Evolutionary conservation across 1,140 invertebrate species (phyloP).

Genomic region (Laupala kohalensis): DNA sequence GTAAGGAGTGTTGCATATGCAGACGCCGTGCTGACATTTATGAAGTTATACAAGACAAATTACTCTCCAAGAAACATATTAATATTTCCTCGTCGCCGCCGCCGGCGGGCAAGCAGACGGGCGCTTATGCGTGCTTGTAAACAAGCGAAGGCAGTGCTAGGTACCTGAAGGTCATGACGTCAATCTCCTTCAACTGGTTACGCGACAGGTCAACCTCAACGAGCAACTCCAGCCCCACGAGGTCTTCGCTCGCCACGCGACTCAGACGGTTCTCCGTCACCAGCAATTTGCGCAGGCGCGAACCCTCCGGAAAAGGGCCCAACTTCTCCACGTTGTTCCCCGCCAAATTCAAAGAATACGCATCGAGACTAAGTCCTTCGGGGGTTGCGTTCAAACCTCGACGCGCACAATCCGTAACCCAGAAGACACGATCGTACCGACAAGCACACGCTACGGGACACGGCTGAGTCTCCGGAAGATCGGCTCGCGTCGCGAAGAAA

Average conservation of each 20-base stretch:
- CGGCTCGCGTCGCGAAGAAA: neutral
- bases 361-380: conserved; percentile 41
- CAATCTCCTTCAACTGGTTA: conserved; percentile 45
- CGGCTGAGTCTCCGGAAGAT: neutral
- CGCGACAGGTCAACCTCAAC: conserved; percentile 54
- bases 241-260: conserved; percentile 41
- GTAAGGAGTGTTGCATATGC: no score
- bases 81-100: no score
- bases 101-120: no score
- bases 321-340: conserved; percentile 47
- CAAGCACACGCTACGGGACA: neutral
- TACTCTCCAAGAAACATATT: no score
- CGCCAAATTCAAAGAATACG: conserved; percentile 55
- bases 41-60: no score
- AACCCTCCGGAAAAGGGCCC: conserved; percentile 43
- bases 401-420: neutral
- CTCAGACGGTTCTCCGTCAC: conserved; percentile 50
- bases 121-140: no score
- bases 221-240: conserved; percentile 46
- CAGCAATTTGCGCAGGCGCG: conserved; percentile 45
- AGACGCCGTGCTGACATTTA: no score
- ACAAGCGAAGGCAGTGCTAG: no score
- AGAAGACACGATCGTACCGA: neutral
- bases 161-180: conserved; percentile 53
- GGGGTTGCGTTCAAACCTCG: neutral